Evolutionary conservation across 2,113 vertebrate genomes (phyloP).

Genomic region (Fregetta grallaria): DNA sequence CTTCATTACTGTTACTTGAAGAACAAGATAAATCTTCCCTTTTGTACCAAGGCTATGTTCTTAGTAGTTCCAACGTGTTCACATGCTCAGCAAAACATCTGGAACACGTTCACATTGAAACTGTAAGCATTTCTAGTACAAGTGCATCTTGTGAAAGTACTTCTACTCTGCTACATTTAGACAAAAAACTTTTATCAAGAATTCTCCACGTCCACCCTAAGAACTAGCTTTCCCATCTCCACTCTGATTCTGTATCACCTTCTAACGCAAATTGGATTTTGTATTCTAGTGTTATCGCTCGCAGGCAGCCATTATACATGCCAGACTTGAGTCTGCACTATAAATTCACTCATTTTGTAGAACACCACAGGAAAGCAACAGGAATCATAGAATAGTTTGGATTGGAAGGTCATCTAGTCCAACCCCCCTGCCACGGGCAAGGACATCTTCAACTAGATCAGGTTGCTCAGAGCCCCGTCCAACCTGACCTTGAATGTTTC

Average conservation of each 20-base stretch:
- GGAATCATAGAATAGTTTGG: background rate
- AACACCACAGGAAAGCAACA: background rate
- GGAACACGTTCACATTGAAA: rapidly evolving
- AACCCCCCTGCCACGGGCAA: too few species aligned
- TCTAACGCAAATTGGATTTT: background rate
- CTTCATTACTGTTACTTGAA: background rate
- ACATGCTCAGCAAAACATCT: background rate
- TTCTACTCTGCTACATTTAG: background rate
- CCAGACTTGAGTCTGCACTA: background rate
- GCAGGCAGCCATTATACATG: background rate
- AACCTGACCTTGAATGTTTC: too few species aligned
- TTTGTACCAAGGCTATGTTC: background rate
- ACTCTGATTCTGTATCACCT: background rate
- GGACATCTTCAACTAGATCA: too few species aligned
- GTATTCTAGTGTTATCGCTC: background rate
- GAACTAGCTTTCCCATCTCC: background rate
- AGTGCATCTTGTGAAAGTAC: background rate
- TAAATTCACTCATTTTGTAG: background rate
- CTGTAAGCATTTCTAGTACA: background rate
- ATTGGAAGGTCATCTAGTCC: too few species aligned
- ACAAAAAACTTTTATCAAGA: background rate
- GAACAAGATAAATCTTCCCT: background rate
- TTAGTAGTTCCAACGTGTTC: background rate
- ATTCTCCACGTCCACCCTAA: background rate
- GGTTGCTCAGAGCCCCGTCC: too few species aligned